Evolutionary conservation across 2,888 invertebrate genomes (phyloP).

Genomic region (Plemyria rubiginata): DNA sequence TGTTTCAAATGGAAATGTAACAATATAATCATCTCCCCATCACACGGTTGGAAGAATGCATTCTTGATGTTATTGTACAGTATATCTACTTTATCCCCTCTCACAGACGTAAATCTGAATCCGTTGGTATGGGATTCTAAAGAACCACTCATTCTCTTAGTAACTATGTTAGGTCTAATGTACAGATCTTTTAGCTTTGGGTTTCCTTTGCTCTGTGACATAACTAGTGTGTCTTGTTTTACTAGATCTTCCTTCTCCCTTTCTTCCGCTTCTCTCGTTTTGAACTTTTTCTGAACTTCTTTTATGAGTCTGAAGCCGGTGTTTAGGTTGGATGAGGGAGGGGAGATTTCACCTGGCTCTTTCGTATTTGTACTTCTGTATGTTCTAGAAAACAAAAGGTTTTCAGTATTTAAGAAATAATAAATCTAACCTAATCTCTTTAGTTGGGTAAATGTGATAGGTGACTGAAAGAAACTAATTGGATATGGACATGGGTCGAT

Average conservation of each 20-base stretch:
- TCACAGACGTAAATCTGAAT: slow-evolving; percentile 98
- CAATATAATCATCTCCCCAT: slow-evolving; percentile 99
- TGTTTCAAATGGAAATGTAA: slow-evolving; percentile 99
- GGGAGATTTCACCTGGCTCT: slow-evolving; percentile 97
- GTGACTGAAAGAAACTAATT: too few species aligned
- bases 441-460: too few species aligned
- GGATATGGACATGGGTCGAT: too few species aligned
- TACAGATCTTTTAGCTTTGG: slow-evolving; percentile 99
- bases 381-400: slow-evolving; percentile 85
- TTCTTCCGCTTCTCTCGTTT: slow-evolving; percentile 99
- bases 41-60: slow-evolving; percentile 99
- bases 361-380: slow-evolving; percentile 99
- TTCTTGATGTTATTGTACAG: slow-evolving; percentile 99
- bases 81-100: slow-evolving; percentile 99
- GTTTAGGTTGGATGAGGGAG: slow-evolving; percentile 97
- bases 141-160: slow-evolving; percentile 96
- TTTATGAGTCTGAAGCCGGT: slow-evolving; percentile 99
- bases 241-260: slow-evolving; percentile 99
- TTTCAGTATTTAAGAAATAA: neutral
- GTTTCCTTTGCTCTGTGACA: slow-evolving; percentile 98
- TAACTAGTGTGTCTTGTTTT: slow-evolving; percentile 97
- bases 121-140: slow-evolving; percentile 98
- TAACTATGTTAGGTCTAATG: slow-evolving; percentile 99
- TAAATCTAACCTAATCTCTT: neutral
- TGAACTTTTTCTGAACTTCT: slow-evolving; percentile 99